Evolutionary conservation across 1,140 invertebrate species (phyloP).

Genomic region (Streblospio benedicti): DNA sequence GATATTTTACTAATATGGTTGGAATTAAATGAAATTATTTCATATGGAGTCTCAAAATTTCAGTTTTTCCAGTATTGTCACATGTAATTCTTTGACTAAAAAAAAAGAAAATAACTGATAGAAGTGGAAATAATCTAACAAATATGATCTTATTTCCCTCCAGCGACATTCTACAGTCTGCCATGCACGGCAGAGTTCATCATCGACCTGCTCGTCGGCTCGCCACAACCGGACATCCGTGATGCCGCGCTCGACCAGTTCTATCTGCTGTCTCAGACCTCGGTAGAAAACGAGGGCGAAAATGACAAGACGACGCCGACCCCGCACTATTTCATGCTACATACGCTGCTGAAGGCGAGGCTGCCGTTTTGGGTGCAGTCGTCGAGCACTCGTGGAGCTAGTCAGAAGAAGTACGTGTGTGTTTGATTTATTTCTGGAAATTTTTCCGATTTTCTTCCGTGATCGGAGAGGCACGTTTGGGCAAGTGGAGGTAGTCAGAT

Average conservation of each 20-base stretch:
- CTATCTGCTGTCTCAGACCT: conserved; percentile 41
- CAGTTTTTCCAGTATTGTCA: too few species aligned
- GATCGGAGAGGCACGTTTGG: too few species aligned
- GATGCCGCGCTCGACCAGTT: conserved; percentile 48
- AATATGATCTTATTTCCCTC: too few species aligned
- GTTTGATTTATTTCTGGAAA: neutral
- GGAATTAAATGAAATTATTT: too few species aligned
- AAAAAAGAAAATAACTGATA: too few species aligned
- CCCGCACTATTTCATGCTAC: conserved; percentile 44
- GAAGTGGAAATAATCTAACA: too few species aligned
- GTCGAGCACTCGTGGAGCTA: conserved; percentile 46
- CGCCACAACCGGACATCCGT: conserved; percentile 45
- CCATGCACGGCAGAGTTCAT: conserved; percentile 50
- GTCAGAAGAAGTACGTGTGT: conserved; percentile 47
- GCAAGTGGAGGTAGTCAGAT: too few species aligned
- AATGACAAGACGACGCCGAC: conserved; percentile 24
- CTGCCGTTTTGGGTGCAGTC: conserved; percentile 54
- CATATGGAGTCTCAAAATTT: too few species aligned
- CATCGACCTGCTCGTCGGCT: conserved; percentile 52
- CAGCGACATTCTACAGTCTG: conserved; percentile 48
- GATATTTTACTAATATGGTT: too few species aligned
- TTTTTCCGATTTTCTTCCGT: neutral
- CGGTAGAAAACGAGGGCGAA: conserved; percentile 15
- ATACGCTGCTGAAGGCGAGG: conserved; percentile 50
- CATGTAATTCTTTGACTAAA: too few species aligned